Evolutionary conservation across 2,797 vertebrate genomes (phyloP).

Genomic region (Coilia nasus): DNA sequence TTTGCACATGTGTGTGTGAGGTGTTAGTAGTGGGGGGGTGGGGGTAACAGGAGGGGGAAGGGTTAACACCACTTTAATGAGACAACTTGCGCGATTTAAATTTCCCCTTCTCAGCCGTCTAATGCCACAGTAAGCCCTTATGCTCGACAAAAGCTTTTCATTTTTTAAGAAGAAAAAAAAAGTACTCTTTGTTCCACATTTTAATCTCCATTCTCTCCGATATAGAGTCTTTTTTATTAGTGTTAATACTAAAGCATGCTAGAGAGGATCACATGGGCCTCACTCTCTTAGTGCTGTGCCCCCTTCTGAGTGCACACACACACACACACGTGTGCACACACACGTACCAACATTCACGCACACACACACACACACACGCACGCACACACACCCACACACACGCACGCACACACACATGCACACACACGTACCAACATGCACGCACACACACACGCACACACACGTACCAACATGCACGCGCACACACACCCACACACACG

Average conservation of each 20-base stretch:
- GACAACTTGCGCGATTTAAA: constrained; percentile 60
- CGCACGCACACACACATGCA: neutral
- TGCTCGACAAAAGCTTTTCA: neutral
- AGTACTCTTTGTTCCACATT: neutral
- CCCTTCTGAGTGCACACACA: neutral
- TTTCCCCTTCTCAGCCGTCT: constrained; percentile 56
- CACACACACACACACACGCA: neutral
- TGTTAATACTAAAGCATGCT: constrained; percentile 17
- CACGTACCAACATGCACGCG: too few species aligned
- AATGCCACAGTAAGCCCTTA: constrained; percentile 49
- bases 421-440: neutral
- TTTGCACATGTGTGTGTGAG: too few species aligned
- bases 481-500: neutral
- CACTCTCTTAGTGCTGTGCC: neutral
- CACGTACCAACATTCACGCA: too few species aligned
- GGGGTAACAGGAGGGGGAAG: constrained; percentile 42
- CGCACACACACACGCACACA: neutral
- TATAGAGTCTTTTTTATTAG: neutral
- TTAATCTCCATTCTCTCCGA: neutral
- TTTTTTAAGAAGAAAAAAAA: constrained; percentile 19
- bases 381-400: neutral
- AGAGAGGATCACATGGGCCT: neutral
- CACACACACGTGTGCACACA: too few species aligned
- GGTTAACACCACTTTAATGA: constrained; percentile 69
- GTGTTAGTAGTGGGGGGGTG: neutral